These are phyloP conservation scores for Pipistrellus nathusii DNA, from an alignment of 2,797 vertebrate genomes.

Conservation along the genomic window DNA sequence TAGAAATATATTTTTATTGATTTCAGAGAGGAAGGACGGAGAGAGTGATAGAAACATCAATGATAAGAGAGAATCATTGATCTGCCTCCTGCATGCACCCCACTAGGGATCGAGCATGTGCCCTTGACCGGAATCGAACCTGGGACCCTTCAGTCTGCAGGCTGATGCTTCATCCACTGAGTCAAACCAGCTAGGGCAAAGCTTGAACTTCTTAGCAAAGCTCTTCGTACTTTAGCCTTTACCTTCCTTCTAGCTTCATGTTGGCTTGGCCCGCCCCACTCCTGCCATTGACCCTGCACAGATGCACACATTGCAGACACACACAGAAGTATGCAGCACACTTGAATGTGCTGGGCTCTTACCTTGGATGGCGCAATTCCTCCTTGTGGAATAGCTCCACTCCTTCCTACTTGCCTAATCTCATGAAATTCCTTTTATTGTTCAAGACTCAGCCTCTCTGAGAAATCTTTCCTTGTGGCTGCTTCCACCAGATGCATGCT, in stretches of 20 bases:
- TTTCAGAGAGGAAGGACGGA: no score
- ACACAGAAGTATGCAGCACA: not conserved
- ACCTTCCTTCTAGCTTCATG: not conserved
- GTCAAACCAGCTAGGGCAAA: not conserved
- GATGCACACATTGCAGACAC: not conserved
- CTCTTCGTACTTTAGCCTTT: not conserved
- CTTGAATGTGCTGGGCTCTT: not conserved
- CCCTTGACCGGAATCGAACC: no score
- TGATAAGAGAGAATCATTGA: no score
- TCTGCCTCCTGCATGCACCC: no score
- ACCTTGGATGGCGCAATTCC: not conserved
- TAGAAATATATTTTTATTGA: no score
- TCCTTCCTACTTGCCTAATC: not conserved
- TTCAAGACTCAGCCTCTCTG: not conserved
- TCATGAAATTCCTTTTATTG: not conserved
- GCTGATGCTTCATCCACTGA: no score
- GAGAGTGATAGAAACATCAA: no score
- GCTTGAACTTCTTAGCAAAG: not conserved
- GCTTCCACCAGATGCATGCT: not conserved
- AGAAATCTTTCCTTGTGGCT: not conserved
- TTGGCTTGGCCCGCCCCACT: not conserved
- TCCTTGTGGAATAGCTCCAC: not conserved
- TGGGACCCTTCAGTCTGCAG: no score
- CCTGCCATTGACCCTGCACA: accelerated
- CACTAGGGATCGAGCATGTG: no score